Conservation (phyloP, 2,113 vertebrate species). For the Mormyrus lacerda region DNA sequence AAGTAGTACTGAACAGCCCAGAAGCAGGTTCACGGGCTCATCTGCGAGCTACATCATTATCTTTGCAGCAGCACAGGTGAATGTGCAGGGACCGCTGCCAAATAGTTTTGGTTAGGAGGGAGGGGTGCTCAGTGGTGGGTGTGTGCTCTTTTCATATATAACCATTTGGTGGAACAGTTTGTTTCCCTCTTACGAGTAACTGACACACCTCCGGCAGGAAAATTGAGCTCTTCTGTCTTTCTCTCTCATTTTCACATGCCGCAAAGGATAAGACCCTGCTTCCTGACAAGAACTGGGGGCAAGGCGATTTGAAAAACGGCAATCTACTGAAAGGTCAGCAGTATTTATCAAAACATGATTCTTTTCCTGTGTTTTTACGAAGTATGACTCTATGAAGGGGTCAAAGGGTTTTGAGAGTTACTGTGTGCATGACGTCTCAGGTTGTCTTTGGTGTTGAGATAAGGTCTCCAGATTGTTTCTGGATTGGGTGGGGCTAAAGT, state of each 20-base stretch:
- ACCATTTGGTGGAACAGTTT: conserved; percentile 78
- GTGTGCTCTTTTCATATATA: conserved; percentile 69
- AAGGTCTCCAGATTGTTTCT: background rate
- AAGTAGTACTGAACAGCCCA: conserved; percentile 16
- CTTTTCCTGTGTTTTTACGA: conserved; percentile 25
- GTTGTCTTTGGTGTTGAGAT: conserved; percentile 16
- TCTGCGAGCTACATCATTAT: conserved; percentile 53
- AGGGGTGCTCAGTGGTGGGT: conserved; percentile 77
- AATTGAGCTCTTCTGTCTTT: conserved; percentile 45
- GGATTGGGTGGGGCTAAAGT: background rate
- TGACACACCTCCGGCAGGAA: conserved; percentile 72
- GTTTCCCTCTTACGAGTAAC: conserved; percentile 78
- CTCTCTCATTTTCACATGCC: conserved; percentile 61
- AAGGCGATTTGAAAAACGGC: conserved; percentile 53
- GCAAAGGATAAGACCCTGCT: conserved; percentile 49
- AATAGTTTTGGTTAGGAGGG: conserved; percentile 93
- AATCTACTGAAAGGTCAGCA: conserved; percentile 60
- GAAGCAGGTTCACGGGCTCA: conserved; percentile 50
- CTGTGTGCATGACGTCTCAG: background rate
- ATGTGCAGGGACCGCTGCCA: conserved; percentile 78
- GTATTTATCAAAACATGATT: conserved; percentile 30
- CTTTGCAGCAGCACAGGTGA: conserved; percentile 83
- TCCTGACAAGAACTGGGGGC: conserved; percentile 51
- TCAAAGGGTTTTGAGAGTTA: background rate
- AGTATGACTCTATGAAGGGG: background rate